Evolutionary conservation across 2,113 vertebrate genomes (phyloP).

Genomic region (Chrysemys picta): DNA sequence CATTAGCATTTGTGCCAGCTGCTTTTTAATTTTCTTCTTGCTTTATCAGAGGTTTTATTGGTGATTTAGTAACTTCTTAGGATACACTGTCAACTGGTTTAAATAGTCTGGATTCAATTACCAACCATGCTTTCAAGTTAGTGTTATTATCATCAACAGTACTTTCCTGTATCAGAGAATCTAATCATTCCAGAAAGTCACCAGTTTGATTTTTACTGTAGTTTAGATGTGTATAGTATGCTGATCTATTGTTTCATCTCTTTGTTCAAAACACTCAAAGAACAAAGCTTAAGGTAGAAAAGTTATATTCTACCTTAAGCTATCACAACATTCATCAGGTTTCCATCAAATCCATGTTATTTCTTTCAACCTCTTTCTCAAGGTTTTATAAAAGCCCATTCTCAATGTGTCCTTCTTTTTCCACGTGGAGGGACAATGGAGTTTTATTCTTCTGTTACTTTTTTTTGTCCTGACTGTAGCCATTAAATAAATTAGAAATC

Average conservation of each 20-base stretch:
- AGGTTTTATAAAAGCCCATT: neutral
- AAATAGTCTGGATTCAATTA: neutral
- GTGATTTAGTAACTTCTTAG: neutral
- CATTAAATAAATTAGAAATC: neutral
- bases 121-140: neutral
- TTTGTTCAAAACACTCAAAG: neutral
- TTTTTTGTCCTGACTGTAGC: neutral
- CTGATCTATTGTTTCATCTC: fast-evolving
- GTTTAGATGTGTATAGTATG: neutral
- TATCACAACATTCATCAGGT: neutral
- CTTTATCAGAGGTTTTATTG: neutral
- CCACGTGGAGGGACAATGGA: neutral
- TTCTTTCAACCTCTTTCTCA: neutral
- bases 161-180: neutral
- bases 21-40: neutral
- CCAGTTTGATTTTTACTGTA: neutral
- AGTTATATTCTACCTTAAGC: neutral
- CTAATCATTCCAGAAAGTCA: neutral
- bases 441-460: neutral
- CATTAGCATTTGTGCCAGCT: neutral
- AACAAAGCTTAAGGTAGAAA: neutral
- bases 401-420: neutral
- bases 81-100: neutral
- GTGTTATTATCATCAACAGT: neutral
- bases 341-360: neutral